A percentile compares a stretch with the other conserved stretches of the same genome.
Conservation (phyloP, 37 sponge, comb jelly and placozoan species). For the Bolinopsis microptera region DNA sequence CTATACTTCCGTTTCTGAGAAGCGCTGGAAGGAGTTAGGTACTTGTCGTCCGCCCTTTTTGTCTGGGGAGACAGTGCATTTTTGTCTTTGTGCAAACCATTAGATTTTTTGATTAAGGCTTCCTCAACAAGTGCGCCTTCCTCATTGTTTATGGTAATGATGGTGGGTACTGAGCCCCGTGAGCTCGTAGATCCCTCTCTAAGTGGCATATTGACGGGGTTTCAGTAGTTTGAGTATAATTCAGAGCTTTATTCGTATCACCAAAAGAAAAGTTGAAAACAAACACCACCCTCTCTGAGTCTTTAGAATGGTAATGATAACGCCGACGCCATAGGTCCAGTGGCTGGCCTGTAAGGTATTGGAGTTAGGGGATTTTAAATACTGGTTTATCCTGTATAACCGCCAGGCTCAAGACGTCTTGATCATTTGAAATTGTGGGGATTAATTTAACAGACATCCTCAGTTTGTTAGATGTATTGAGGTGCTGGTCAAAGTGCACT, state of each 20-base stretch:
- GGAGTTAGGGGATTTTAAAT: not conserved
- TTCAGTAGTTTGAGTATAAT: not conserved
- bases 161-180: not conserved
- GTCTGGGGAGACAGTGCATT: not conserved
- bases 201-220: not conserved
- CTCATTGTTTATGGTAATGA: not conserved
- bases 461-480: too few relatives aligned
- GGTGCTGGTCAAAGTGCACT: too few relatives aligned
- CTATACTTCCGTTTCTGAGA: not conserved
- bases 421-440: too few relatives aligned
- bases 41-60: not conserved
- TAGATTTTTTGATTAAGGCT: not conserved
- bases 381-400: not conserved
- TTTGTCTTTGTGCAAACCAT: not conserved
- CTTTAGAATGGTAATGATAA: not conserved
- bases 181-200: not conserved
- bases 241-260: not conserved
- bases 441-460: too few relatives aligned
- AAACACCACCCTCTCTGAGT: not conserved
- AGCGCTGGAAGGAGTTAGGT: not conserved
- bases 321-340: not conserved
- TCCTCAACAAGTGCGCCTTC: not conserved
- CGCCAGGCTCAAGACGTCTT: too few relatives aligned
- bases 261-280: not conserved
- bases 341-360: not conserved